Conservation (phyloP, 2,113 vertebrate genomes). For the Paracanthobrama guichenoti region DNA sequence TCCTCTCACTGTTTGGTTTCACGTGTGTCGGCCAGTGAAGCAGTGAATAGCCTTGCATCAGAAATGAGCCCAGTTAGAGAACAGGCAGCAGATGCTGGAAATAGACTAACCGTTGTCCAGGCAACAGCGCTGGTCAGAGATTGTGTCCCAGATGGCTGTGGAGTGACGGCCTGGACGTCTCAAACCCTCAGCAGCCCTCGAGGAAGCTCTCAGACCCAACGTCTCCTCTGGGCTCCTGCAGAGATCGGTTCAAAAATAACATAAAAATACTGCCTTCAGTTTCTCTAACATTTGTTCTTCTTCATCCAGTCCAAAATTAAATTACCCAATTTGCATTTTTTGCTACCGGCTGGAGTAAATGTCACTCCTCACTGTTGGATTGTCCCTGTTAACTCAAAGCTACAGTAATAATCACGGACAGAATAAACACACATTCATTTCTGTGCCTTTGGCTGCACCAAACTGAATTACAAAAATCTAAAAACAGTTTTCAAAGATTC, state of each 20-base stretch:
- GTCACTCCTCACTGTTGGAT: not conserved
- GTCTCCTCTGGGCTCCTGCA: not conserved
- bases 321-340: slow-evolving; percentile 17
- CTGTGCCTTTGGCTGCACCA: not conserved
- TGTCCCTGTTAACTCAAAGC: not conserved
- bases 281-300: not conserved
- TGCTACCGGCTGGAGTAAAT: slow-evolving; percentile 11
- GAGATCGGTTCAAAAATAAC: not conserved
- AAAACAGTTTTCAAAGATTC: not conserved
- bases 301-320: not conserved
- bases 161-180: slow-evolving; percentile 6
- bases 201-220: not conserved
- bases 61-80: slow-evolving; percentile 33
- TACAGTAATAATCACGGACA: not conserved
- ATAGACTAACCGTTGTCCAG: slow-evolving; percentile 42
- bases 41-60: slow-evolving; percentile 27
- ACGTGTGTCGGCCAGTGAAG: not conserved
- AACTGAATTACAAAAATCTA: not conserved
- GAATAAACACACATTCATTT: not conserved
- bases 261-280: slow-evolving; percentile 2
- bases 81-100: slow-evolving; percentile 40
- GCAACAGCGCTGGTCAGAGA: slow-evolving; percentile 41
- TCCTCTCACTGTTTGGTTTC: not conserved
- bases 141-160: slow-evolving; percentile 30
- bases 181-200: not conserved